Percentiles rank a stretch among this genome's conserved stretches.
phyloP scores from a whole-genome alignment of 2,113 vertebrate species.

The Eublepharis macularius region DNA sequence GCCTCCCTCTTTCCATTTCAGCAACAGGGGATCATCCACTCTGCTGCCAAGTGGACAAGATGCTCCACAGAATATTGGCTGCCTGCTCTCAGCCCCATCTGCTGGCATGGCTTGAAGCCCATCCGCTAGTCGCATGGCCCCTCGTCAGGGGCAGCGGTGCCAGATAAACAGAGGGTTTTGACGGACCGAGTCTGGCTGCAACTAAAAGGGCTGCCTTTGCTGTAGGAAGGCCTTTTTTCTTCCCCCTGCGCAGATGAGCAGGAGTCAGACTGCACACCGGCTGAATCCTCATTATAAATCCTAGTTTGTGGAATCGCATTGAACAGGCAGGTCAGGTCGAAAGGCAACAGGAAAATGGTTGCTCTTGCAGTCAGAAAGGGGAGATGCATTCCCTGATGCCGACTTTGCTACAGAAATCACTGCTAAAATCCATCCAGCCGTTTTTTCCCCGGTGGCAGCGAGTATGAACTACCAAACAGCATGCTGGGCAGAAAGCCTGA shows the following conservation, averaged over 20 bases:
- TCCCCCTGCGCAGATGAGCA: background rate
- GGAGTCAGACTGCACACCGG: background rate
- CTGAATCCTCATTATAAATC: background rate
- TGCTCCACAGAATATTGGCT: slow-evolving; percentile 16
- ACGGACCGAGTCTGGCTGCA: background rate
- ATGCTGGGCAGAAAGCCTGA: too few species aligned
- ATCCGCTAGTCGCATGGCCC: background rate
- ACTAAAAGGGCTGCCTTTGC: background rate
- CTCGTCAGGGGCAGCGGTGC: slow-evolving; percentile 20
- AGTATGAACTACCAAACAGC: background rate
- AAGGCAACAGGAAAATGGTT: background rate
- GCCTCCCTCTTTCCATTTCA: background rate
- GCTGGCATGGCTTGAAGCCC: slow-evolving; percentile 39
- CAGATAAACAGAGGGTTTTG: slow-evolving; percentile 3
- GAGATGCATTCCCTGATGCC: background rate
- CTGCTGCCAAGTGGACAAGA: slow-evolving; percentile 39
- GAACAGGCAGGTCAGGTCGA: background rate
- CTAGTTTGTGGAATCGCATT: background rate
- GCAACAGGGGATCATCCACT: background rate
- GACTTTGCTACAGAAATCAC: too few species aligned
- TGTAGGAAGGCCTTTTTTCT: background rate
- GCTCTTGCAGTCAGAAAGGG: background rate
- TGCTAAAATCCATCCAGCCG: background rate
- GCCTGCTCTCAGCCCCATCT: slow-evolving; percentile 30
- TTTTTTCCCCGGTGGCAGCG: too few species aligned